A percentile compares a stretch with the other conserved stretches of the same genome.
phyloP scores from a whole-genome alignment of 2,113 vertebrate genomes.

The Mustela nigripes region DNA sequence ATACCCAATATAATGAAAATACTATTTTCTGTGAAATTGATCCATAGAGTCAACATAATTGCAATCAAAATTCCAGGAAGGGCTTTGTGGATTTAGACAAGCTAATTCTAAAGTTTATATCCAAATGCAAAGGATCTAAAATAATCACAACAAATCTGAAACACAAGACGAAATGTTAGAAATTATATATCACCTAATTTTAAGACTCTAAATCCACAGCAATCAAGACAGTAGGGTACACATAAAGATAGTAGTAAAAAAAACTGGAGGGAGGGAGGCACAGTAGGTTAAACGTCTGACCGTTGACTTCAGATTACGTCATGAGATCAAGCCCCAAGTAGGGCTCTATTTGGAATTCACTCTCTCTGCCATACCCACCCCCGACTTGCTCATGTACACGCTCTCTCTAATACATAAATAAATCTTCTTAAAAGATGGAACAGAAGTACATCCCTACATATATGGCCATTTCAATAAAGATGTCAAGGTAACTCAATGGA shows the following conservation, averaged over 20 bases:
- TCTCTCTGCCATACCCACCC: not conserved
- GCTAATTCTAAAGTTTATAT: not conserved
- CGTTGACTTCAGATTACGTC: not conserved
- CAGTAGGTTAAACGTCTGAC: not conserved
- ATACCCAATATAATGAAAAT: not conserved
- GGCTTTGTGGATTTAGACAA: not conserved
- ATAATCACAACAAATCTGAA: slow-evolving; percentile 16
- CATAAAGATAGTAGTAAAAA: not conserved
- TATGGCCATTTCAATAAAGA: slow-evolving; percentile 3
- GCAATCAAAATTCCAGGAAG: not conserved
- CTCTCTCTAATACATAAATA: not conserved
- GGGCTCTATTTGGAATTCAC: not conserved
- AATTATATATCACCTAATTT: not conserved
- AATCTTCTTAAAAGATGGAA: not conserved
- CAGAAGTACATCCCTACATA: not conserved
- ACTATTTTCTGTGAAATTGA: not conserved
- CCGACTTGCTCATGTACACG: not conserved
- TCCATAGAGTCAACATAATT: not conserved
- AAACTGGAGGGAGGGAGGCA: not conserved
- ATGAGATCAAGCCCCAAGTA: not conserved
- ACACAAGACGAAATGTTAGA: not conserved
- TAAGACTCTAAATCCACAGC: not conserved
- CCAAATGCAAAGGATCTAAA: not conserved
- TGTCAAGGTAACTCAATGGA: slow-evolving; percentile 14
- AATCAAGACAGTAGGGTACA: not conserved